Conservation (phyloP, 1,140 invertebrate genomes). For the Neodiprion fabricii region DNA sequence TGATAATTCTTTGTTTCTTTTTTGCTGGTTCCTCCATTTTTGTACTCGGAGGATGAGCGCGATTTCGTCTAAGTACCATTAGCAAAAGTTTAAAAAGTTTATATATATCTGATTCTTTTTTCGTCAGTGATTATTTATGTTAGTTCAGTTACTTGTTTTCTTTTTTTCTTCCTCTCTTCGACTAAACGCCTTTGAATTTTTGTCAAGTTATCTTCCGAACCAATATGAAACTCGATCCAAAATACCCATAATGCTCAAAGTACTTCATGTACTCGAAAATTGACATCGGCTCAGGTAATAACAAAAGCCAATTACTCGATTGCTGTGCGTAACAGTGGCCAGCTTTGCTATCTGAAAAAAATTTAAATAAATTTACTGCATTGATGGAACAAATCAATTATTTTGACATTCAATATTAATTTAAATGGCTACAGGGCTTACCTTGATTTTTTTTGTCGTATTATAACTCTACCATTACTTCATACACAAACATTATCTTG, state of each 20-base stretch:
- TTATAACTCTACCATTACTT: neutral
- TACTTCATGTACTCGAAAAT: neutral
- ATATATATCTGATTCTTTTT: neutral
- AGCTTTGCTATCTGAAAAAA: neutral
- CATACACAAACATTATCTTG: neutral
- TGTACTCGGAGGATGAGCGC: constrained; percentile 39
- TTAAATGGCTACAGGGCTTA: neutral
- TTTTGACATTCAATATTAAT: neutral
- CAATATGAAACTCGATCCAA: constrained; percentile 12
- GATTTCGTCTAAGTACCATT: constrained; percentile 49
- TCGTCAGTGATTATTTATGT: neutral
- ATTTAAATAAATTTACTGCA: neutral
- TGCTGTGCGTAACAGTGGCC: constrained; percentile 8
- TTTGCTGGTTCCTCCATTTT: constrained; percentile 75
- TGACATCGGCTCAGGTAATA: neutral
- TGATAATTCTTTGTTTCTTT: constrained; percentile 73
- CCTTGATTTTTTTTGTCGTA: neutral
- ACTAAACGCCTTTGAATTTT: constrained; percentile 2
- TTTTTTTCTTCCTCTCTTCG: neutral
- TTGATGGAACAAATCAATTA: neutral
- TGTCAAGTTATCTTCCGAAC: constrained; percentile 31
- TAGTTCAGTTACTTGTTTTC: constrained; percentile 13
- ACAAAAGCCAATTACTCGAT: neutral
- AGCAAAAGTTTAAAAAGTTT: constrained; percentile 31
- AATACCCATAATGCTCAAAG: constrained; percentile 12